Evolutionary conservation across 2,888 invertebrate genomes (phyloP).

Genomic region (Lordiphosa andalusiaca): DNA sequence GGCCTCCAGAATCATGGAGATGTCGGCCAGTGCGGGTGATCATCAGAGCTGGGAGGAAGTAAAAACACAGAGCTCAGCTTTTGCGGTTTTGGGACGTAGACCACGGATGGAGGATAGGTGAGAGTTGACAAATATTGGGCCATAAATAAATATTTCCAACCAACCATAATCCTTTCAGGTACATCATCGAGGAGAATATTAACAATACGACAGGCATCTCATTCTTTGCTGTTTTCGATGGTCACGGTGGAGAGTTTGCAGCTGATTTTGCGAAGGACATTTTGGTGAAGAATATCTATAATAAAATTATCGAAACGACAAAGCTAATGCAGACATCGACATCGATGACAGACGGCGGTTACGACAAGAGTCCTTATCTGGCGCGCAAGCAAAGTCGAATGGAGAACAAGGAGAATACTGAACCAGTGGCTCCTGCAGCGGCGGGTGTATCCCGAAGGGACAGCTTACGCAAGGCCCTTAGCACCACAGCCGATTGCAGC

Average conservation of each 20-base stretch:
- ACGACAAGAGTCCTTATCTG: slow-evolving; percentile 76
- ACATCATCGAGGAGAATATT: slow-evolving; percentile 92
- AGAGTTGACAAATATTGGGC: slow-evolving; percentile 20
- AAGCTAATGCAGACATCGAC: slow-evolving; percentile 83
- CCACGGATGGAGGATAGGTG: slow-evolving; percentile 95
- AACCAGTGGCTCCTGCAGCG: slow-evolving; percentile 29
- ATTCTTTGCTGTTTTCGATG: slow-evolving; percentile 95
- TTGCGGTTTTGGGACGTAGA: slow-evolving; percentile 93
- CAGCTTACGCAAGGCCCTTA: slow-evolving; percentile 77
- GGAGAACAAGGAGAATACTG: slow-evolving; percentile 78
- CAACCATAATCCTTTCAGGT: slow-evolving; percentile 77
- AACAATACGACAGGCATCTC: slow-evolving; percentile 90
- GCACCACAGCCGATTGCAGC: slow-evolving; percentile 82
- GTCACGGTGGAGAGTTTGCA: slow-evolving; percentile 97
- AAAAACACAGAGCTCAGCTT: slow-evolving; percentile 89
- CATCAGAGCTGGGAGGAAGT: slow-evolving; percentile 88
- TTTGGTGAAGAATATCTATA: slow-evolving; percentile 89
- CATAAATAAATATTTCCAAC: not conserved
- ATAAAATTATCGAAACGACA: slow-evolving; percentile 88
- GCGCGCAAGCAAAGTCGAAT: slow-evolving; percentile 74
- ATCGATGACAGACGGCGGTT: slow-evolving; percentile 55
- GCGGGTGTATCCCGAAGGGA: slow-evolving; percentile 68
- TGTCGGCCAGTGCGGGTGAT: slow-evolving; percentile 76
- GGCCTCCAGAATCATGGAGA: slow-evolving; percentile 60
- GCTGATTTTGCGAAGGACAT: slow-evolving; percentile 95